Percentiles rank a stretch among this genome's conserved stretches.
Evolutionary conservation across 2,113 vertebrate species (phyloP).

Genomic region (Malaclemys terrapin): DNA sequence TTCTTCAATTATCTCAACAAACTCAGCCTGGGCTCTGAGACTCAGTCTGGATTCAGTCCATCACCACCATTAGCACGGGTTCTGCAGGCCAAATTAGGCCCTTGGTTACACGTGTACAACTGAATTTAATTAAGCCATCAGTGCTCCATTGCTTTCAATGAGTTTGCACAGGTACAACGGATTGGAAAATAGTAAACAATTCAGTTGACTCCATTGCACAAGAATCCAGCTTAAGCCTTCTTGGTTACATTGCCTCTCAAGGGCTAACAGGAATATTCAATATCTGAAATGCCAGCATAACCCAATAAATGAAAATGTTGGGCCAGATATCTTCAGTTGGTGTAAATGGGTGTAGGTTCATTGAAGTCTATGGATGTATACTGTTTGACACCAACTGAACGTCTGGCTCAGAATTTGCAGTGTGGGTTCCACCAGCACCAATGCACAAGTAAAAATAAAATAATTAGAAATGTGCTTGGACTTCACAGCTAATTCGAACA

Average conservation of each 20-base stretch:
- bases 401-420: not conserved
- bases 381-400: not conserved
- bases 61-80: not conserved
- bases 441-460: not conserved
- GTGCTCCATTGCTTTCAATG: not conserved
- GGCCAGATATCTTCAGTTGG: not conserved
- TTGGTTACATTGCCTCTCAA: not conserved
- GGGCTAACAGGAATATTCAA: rapidly evolving
- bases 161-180: not conserved
- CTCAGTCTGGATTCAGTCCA: not conserved
- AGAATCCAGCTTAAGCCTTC: not conserved
- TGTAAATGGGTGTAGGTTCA: not conserved
- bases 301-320: not conserved
- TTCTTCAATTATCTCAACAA: not conserved
- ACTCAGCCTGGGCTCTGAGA: not conserved
- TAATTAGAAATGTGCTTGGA: not conserved
- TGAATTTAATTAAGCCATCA: not conserved
- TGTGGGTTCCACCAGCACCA: not conserved
- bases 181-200: not conserved
- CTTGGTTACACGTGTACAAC: not conserved
- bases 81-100: not conserved
- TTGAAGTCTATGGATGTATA: not conserved
- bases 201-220: not conserved
- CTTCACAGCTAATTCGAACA: not conserved
- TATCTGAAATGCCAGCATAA: not conserved